Percentiles rank a stretch among this genome's conserved stretches.
Conservation (phyloP, 2,888 invertebrate genomes). For the Mylabris sibirica region DNA sequence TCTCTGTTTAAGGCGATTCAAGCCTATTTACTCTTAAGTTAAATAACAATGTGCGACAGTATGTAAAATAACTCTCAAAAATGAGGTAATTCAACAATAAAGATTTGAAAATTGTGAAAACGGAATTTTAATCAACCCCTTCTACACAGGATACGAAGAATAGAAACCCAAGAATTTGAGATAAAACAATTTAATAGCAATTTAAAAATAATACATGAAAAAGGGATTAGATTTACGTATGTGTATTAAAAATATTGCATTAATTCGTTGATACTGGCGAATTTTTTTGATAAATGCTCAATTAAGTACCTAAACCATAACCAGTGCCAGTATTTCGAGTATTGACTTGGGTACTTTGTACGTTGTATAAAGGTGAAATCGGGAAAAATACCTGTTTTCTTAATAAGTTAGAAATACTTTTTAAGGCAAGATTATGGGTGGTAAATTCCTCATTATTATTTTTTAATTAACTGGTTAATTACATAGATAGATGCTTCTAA, state of each 20-base stretch:
- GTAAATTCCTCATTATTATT: not conserved
- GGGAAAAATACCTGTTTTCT: not conserved
- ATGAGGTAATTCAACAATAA: constrained; percentile 52
- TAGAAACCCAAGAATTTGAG: not conserved
- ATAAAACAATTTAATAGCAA: not conserved
- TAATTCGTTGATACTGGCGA: not conserved
- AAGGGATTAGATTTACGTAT: not conserved
- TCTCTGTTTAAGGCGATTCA: constrained; percentile 42
- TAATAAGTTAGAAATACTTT: constrained; percentile 10
- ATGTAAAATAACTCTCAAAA: constrained; percentile 55
- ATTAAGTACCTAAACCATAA: not conserved
- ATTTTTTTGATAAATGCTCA: not conserved
- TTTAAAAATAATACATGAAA: not conserved
- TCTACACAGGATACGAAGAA: too few relatives aligned
- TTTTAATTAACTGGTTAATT: not conserved
- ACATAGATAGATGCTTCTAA: not conserved
- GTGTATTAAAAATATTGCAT: not conserved
- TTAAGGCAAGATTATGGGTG: constrained; percentile 32
- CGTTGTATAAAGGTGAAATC: not conserved
- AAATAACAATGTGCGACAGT: constrained; percentile 53
- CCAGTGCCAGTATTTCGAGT: not conserved
- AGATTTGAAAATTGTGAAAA: constrained; percentile 37
- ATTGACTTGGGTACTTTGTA: not conserved
- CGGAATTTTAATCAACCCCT: not conserved
- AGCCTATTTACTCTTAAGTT: constrained; percentile 49